These are phyloP conservation scores for Eublepharis macularius DNA, from an alignment of 2,113 vertebrate genomes.

Conservation along the genomic window DNA sequence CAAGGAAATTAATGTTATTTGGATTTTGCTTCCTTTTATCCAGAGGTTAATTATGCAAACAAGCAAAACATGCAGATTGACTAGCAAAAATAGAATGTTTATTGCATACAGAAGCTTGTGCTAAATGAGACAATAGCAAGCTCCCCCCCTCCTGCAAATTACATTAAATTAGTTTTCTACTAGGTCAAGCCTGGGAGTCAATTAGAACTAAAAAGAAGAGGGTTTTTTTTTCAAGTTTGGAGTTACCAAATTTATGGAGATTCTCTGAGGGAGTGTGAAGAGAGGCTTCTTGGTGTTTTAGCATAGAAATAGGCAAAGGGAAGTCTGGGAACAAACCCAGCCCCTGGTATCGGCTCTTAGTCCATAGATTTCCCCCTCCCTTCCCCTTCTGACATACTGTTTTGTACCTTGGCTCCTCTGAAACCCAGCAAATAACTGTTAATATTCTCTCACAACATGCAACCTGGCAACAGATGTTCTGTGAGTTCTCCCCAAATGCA, in stretches of 20 bases:
- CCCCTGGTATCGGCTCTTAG: neutral
- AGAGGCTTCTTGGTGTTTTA: neutral
- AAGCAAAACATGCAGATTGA: fast-evolving
- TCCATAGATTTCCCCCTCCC: neutral
- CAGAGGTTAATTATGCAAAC: fast-evolving
- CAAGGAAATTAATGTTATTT: neutral
- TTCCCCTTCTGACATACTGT: too few relatives aligned
- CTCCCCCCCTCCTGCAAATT: fast-evolving
- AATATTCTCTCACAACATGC: neutral
- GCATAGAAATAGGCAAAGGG: neutral
- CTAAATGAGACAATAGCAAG: fast-evolving
- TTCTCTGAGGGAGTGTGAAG: neutral
- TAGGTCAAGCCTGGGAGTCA: neutral
- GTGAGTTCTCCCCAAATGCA: too few relatives aligned
- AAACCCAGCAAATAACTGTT: too few relatives aligned
- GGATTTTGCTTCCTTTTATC: fast-evolving
- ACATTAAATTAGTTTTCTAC: fast-evolving
- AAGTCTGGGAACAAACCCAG: neutral
- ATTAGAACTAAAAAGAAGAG: neutral
- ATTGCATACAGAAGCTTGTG: neutral
- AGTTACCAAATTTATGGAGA: neutral
- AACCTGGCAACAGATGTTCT: too few relatives aligned
- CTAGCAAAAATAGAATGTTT: neutral
- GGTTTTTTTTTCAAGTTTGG: neutral
- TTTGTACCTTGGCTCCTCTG: neutral